These are phyloP conservation scores for Cydia amplana DNA, from an alignment of 1,140 invertebrate genomes.

Conservation along the genomic window DNA sequence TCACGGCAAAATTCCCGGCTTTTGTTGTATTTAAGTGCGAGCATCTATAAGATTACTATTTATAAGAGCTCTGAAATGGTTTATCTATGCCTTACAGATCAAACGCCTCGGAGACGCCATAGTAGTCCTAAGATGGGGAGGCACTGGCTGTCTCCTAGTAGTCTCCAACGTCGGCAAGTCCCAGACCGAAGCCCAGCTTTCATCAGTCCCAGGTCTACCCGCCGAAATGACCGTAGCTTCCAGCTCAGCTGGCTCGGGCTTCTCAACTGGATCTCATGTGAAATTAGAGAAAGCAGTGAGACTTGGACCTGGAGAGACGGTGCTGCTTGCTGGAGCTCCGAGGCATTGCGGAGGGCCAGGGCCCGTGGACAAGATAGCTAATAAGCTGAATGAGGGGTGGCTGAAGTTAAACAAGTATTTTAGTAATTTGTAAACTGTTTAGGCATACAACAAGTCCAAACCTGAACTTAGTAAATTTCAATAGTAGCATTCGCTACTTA, in stretches of 20 bases:
- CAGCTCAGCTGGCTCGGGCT: constrained; percentile 58
- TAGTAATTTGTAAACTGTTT: constrained; percentile 45
- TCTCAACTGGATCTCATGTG: constrained; percentile 51
- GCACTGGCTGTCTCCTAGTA: constrained; percentile 56
- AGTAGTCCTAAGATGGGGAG: constrained; percentile 64
- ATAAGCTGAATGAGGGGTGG: constrained; percentile 70
- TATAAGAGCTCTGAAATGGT: no score
- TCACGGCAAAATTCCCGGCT: no score
- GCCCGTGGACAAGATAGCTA: constrained; percentile 72
- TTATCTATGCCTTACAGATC: constrained; percentile 48
- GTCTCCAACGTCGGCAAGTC: constrained; percentile 55
- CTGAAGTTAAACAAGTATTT: constrained; percentile 76
- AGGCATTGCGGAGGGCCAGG: constrained; percentile 70
- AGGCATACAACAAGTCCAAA: not conserved
- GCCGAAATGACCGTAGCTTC: constrained; percentile 62
- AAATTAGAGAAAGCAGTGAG: constrained; percentile 55
- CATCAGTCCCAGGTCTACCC: constrained; percentile 61
- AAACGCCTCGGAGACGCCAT: constrained; percentile 57
- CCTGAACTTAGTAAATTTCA: no score
- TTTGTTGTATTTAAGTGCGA: no score
- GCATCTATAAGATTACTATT: no score
- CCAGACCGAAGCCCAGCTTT: constrained; percentile 53
- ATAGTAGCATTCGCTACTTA: no score
- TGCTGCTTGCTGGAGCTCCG: constrained; percentile 59
- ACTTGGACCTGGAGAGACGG: constrained; percentile 58